Base-by-base conservation (phyloP, 1,140 invertebrate genomes). In the Zaprionus ornatus region DNA sequence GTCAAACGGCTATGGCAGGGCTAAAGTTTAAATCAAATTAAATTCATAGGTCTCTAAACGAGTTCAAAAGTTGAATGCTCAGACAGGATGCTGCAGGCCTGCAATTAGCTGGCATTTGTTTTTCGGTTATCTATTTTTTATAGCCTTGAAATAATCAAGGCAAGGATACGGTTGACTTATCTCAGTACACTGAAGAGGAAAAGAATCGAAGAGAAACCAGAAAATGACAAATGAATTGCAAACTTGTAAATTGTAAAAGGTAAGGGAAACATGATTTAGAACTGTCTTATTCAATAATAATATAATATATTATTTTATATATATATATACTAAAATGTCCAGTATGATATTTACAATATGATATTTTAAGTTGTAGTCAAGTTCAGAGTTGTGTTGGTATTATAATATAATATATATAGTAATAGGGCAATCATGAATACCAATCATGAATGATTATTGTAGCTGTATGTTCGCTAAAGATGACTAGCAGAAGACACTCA, bases 1-100 rank as follows among this genome's bases (percentile, higher is more conserved):
- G 84, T 87, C 82, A 86, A 68, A 52, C 45, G 52, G 56, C 71
- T 61, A 73, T 32, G 50, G 68, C 27, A 72, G 80, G 84, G 84
- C 80, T 65, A 88, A 87, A 88, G 85, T 88, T 84, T 88, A 88
- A 88, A 88, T 88, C 81, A 71, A 88, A 88, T 88, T 88, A 88
- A 88, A 88, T 88, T 88, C 84, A 90, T 90, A 66, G 71, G 74
- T 73, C 62, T 73, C 62, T 67, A 67, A 77, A 77, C 70, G 74
- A 74, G 70, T 79, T 88, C 74, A 84, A 80, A 77, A 87, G 79
- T 83, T 85, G 82, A 84, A 64, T 60, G 65, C 50, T 56, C 55
- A 56, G 45, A 40, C 35, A 40, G 71, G 71, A 76, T 72, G 69
- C 63, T 65, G 55, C 12, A 25, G 12, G 17, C 27, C 71, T 67